Conservation (phyloP, 2,797 vertebrate genomes). For the Sandelia bainsii region DNA sequence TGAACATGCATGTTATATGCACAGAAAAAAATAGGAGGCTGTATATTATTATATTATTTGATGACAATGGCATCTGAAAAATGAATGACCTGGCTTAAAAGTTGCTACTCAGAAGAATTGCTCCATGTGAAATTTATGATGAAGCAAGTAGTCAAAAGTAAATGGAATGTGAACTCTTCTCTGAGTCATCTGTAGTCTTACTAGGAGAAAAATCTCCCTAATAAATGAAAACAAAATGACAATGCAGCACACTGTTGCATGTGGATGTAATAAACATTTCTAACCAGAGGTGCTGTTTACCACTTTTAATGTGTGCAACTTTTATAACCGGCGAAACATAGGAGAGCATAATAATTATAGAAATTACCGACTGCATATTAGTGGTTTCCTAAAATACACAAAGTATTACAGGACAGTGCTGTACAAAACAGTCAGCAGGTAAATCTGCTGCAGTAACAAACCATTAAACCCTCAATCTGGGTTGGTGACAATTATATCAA, state of each 20-base stretch:
- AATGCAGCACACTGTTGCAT: slow-evolving; percentile 62
- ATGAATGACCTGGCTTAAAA: slow-evolving; percentile 74
- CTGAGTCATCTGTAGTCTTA: slow-evolving; percentile 64
- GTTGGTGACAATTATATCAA: slow-evolving; percentile 25
- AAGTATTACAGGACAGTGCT: slow-evolving; percentile 6
- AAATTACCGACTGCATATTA: slow-evolving; percentile 45
- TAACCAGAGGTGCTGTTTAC: slow-evolving; percentile 61
- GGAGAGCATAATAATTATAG: slow-evolving; percentile 47
- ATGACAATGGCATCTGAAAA: slow-evolving; percentile 79
- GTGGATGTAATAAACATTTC: slow-evolving; percentile 67
- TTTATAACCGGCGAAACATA: slow-evolving; percentile 54
- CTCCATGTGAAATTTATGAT: slow-evolving; percentile 76
- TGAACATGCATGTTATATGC: slow-evolving; percentile 60
- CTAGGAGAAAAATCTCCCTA: slow-evolving; percentile 62
- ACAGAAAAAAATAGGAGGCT: slow-evolving; percentile 50
- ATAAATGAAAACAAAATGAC: slow-evolving; percentile 74
- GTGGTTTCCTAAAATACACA: slow-evolving; percentile 33
- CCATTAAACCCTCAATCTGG: slow-evolving; percentile 5
- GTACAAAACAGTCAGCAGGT: slow-evolving; percentile 4
- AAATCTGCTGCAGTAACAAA: slow-evolving; percentile 35
- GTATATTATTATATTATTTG: slow-evolving; percentile 72
- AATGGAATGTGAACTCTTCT: slow-evolving; percentile 71
- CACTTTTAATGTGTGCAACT: slow-evolving; percentile 60
- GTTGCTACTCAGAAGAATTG: slow-evolving; percentile 70
- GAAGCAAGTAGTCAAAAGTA: slow-evolving; percentile 72